These are phyloP conservation scores for Sebastes taczanowskii DNA, from an alignment of 2,797 vertebrate genomes.

Conservation along the genomic window DNA sequence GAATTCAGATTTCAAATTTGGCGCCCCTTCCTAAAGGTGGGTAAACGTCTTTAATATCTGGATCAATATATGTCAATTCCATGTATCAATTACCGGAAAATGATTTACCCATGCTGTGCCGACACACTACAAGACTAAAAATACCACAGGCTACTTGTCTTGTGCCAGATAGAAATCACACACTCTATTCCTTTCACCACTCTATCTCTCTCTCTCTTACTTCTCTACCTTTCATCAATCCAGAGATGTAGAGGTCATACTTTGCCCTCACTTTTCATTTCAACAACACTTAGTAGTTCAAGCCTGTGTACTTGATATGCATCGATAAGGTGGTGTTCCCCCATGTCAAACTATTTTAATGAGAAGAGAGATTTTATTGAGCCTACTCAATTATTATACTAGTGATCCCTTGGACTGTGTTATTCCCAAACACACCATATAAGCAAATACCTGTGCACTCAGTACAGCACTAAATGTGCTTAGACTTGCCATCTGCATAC, in stretches of 20 bases:
- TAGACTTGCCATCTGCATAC: constrained; percentile 37
- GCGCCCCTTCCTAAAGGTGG: accelerated
- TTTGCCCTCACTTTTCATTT: neutral
- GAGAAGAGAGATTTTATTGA: neutral
- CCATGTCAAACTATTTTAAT: neutral
- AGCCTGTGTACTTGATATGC: neutral
- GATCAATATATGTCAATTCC: neutral
- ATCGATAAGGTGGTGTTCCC: neutral
- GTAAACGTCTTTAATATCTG: neutral
- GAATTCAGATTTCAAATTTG: neutral
- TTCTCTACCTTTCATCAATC: neutral
- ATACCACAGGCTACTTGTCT: constrained; percentile 24
- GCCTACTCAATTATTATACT: neutral
- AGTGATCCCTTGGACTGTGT: neutral
- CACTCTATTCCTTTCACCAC: constrained; percentile 35
- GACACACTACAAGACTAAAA: constrained; percentile 34
- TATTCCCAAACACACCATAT: neutral
- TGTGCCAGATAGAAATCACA: constrained; percentile 37
- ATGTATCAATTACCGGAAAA: constrained; percentile 1
- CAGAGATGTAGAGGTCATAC: neutral
- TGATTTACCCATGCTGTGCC: neutral
- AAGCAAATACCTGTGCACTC: constrained; percentile 7
- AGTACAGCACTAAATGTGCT: constrained; percentile 31
- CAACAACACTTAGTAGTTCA: neutral
- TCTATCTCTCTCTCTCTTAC: neutral